phyloP scores from a whole-genome alignment of 2,113 vertebrate species.

The Pseudopipra pipra region DNA sequence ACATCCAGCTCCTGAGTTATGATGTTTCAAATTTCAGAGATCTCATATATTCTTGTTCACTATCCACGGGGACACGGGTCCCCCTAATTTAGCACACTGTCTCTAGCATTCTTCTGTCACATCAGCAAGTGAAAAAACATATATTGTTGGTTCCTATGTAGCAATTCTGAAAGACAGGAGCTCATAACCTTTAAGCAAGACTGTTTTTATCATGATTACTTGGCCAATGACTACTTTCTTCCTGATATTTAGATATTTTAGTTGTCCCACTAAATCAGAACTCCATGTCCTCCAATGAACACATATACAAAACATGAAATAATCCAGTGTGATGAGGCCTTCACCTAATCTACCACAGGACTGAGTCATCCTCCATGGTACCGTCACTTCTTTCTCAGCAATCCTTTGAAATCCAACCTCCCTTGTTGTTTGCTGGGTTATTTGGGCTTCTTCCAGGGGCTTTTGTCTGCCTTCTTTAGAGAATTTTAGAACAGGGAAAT shows the following conservation, averaged over 20 bases:
- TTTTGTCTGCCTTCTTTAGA: neutral
- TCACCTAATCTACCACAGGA: neutral
- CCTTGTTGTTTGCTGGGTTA: neutral
- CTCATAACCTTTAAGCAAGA: neutral
- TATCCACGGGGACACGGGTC: neutral
- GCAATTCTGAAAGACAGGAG: neutral
- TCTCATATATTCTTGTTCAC: neutral
- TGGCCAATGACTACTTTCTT: neutral
- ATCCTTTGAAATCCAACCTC: neutral
- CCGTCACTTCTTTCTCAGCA: neutral
- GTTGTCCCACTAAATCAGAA: neutral
- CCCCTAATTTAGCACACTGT: neutral
- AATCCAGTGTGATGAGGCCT: neutral
- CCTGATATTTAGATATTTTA: neutral
- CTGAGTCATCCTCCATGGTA: neutral
- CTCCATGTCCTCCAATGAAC: neutral
- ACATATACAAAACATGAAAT: neutral
- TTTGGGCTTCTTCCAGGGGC: neutral
- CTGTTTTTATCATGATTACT: neutral
- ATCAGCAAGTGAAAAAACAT: neutral
- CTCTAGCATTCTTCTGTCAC: neutral
- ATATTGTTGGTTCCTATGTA: rapidly evolving
- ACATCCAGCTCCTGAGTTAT: neutral
- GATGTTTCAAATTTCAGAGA: neutral
- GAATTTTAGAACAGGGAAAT: neutral